Evolutionary conservation across 2,888 invertebrate genomes (phyloP), one percentile per base, ranked within the genome.

Genomic region (Tinea pellionella): DNA sequence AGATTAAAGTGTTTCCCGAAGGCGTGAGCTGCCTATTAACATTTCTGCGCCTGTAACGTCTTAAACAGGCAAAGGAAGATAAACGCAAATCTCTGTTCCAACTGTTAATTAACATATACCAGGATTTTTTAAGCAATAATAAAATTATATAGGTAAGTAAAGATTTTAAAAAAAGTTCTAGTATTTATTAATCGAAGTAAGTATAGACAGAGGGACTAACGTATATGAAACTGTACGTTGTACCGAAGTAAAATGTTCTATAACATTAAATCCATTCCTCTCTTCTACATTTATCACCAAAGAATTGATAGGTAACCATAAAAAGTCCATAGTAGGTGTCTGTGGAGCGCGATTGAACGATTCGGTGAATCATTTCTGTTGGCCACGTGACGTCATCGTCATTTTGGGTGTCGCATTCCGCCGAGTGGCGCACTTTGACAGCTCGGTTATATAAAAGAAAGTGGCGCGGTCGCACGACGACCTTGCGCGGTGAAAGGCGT

Each of bases 381-480:
- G 55, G 32, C 30, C 32, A n/a, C 12, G 65, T 86, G 85, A 85
- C 84, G 83, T 86, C 84, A 85, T 63, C 67, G 71, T 71, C 68
- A 78, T 79, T 84, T 85, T 73, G 85, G 82, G 79, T 80, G 79
- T 79, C 80, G 71, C 80, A 83, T 82, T 80, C 85, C 81, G 70
- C 67, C 8, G 64, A 63, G 65, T 64, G 61, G 41, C 61, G 56
- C 58, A 19, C 64, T 61, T 58, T 43, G 41, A 30, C 62, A 61
- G 70, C n/a, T n/a, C 72, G 74, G 81, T 80, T 83, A 80, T 81
- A 81, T 84, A 81, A 83, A 86, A 84, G 86, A 87, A 87, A 87
- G 87, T 86, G 78, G 83, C 80, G 74, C 80, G 84, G 83, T 78
- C 84, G 79, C 78, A 78, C 67, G 66, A 70, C 86, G 86, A 86